Evolutionary conservation across 2,888 invertebrate species (phyloP), one percentile per base, ranked within the genome.

Genomic region (Drosophila fungiperda): DNA sequence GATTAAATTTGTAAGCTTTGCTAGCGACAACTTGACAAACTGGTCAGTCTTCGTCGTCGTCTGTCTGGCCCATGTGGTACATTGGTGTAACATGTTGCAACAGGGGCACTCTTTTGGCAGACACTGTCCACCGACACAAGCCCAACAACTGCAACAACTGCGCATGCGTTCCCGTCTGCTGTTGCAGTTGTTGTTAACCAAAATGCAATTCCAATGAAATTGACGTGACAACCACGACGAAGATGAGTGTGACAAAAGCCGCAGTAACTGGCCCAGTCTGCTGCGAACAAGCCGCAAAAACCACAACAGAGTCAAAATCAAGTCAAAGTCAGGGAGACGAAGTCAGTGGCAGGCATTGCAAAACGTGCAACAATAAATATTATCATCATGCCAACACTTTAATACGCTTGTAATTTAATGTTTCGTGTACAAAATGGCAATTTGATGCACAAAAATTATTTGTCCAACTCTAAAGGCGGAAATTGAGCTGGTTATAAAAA

Each of bases 1-100:
- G 87, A 87, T 90, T 90, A 91, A 90, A 90, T 86, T 90, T 87
- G 90, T 87, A 90, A 90, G 80, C 90, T 78, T 67, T 68, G 63
- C 53, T 67, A 72, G 80, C 68, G 68, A 88, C 78, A 70, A 83
- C 78, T 90, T 85, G 85, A 86, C 85, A 89, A 89, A 86, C 85
- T 86, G 88, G 85, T 85, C 79, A 76, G 53, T 12, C 48, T 33
- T 33, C 52, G 45, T 23, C 26, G 61, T 17, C 61, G 29, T 6
- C 29, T 23, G 52, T 11, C 48, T 55, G 15, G 32, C 9, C 29
- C 63, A 33, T 29, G 59, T 40, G 57, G 61, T n/a, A 45, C 36
- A 35, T 35, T 36, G 49, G 52, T 38, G 59, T 38, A 36, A 45
- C 35, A 49, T 29, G 60, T n/a, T 48, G 57, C 49, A 42, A 6